These are phyloP conservation scores for Silurus lanzhouensis DNA, from an alignment of 2,797 vertebrate species.

Conservation along the genomic window DNA sequence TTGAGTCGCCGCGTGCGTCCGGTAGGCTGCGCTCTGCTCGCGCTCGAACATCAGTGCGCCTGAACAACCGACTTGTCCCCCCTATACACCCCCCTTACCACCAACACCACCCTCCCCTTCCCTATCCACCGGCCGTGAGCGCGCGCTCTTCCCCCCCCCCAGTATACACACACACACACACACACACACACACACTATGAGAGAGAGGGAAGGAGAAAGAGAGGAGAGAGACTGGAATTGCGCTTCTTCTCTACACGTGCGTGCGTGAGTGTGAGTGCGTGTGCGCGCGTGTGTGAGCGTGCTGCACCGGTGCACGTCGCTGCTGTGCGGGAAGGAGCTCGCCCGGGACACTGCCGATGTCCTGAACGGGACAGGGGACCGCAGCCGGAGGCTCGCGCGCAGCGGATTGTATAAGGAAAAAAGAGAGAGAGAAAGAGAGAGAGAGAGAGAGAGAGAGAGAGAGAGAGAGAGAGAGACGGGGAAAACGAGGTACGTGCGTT, in stretches of 20 bases:
- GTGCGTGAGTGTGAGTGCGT: not conserved
- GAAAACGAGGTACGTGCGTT: conserved; percentile 19
- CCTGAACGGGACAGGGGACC: conserved; percentile 30
- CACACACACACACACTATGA: not conserved
- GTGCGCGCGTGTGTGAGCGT: conserved; percentile 9
- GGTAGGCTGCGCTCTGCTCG: conserved; percentile 48
- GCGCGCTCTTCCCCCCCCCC: not conserved
- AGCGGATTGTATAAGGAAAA: conserved; percentile 6
- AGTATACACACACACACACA: not conserved
- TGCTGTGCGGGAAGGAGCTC: not conserved
- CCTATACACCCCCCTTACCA: too few relatives aligned
- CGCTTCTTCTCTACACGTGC: not conserved
- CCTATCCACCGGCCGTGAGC: conserved; percentile 10
- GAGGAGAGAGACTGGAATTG: not conserved
- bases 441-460: conserved; percentile 3
- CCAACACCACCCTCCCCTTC: too few relatives aligned
- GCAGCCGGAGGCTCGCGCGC: not conserved
- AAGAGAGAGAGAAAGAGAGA: not conserved
- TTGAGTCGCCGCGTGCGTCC: conserved; percentile 2
- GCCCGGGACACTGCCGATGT: conserved; percentile 18
- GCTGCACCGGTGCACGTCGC: conserved; percentile 13
- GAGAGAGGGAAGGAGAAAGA: not conserved
- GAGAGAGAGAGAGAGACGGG: not conserved
- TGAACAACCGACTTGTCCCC: not conserved
- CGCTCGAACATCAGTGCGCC: conserved; percentile 13